phyloP scores from a whole-genome alignment of 1,140 invertebrate genomes.

The Plectrocnemia conspersa region DNA sequence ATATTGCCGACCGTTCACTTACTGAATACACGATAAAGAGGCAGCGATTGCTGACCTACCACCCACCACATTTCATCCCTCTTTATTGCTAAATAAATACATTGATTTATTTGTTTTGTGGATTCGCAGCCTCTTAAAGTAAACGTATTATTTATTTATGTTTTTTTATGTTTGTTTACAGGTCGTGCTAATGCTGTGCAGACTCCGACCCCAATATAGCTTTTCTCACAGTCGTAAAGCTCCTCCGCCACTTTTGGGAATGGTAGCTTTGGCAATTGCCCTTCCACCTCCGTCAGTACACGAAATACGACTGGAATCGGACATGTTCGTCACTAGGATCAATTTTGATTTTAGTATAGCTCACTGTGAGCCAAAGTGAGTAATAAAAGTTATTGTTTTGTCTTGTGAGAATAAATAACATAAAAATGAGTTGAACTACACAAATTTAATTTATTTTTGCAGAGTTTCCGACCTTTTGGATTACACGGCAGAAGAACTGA shows the following conservation, averaged over 20 bases:
- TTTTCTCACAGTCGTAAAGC: conserved; percentile 85
- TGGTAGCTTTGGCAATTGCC: conserved; percentile 92
- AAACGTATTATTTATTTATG: background rate
- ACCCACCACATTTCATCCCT: background rate
- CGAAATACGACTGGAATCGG: conserved; percentile 90
- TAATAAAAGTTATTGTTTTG: conserved; percentile 18
- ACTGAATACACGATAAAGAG: too few species aligned
- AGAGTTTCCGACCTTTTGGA: conserved; percentile 91
- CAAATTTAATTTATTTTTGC: conserved; percentile 27
- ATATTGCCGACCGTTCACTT: too few species aligned
- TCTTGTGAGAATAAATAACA: conserved; percentile 4
- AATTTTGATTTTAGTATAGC: conserved; percentile 94
- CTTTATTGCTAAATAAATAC: background rate
- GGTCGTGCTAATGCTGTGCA: conserved; percentile 88
- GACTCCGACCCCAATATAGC: conserved; percentile 84
- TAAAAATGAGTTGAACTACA: background rate
- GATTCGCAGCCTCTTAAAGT: background rate
- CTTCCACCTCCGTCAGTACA: conserved; percentile 93
- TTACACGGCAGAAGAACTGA: conserved; percentile 88
- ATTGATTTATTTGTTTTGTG: too few species aligned
- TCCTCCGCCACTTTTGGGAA: conserved; percentile 78
- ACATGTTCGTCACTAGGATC: conserved; percentile 95
- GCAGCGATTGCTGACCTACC: too few species aligned
- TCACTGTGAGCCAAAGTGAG: conserved; percentile 93
- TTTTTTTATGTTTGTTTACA: conserved; percentile 44